Evolutionary conservation across 2,113 vertebrate species (phyloP).

Genomic region (Pundamilia nyererei): DNA sequence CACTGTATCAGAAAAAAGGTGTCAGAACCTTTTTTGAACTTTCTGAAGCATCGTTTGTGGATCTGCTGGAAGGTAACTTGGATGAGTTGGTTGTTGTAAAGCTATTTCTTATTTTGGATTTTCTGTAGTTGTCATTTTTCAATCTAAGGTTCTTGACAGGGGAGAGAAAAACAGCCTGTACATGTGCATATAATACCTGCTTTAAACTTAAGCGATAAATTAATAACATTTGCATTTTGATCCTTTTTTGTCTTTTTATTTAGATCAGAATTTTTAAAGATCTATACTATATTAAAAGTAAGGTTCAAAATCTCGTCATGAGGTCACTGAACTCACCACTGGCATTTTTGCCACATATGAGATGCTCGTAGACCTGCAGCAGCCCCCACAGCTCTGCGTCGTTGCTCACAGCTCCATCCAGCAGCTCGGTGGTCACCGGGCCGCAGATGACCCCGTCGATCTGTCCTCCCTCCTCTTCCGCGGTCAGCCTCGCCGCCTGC

Average conservation of each 20-base stretch:
- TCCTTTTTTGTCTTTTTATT: not conserved
- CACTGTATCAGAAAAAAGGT: not conserved
- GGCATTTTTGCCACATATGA: conserved; percentile 86
- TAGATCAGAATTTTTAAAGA: not conserved
- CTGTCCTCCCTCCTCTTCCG: conserved; percentile 1
- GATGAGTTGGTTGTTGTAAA: not conserved
- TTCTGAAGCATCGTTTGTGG: accelerated
- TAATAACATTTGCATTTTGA: not conserved
- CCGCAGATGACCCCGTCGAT: conserved; percentile 7
- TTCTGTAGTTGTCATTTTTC: not conserved
- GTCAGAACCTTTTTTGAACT: not conserved
- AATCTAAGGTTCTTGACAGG: not conserved
- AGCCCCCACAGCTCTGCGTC: conserved; percentile 90
- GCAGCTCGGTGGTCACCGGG: conserved; percentile 72
- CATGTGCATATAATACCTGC: not conserved
- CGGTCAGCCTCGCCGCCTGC: conserved; percentile 66
- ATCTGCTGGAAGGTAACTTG: accelerated
- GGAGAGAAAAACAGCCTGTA: not conserved
- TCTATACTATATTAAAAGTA: not conserved
- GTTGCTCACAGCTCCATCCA: conserved; percentile 82
- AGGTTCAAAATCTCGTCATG: not conserved
- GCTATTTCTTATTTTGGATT: not conserved
- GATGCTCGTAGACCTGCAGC: conserved; percentile 86
- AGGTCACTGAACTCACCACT: conserved; percentile 76
- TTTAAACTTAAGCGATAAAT: not conserved